Base-by-base conservation (phyloP, 2,113 vertebrate genomes). In the Eulacestoma nigropectus region DNA sequence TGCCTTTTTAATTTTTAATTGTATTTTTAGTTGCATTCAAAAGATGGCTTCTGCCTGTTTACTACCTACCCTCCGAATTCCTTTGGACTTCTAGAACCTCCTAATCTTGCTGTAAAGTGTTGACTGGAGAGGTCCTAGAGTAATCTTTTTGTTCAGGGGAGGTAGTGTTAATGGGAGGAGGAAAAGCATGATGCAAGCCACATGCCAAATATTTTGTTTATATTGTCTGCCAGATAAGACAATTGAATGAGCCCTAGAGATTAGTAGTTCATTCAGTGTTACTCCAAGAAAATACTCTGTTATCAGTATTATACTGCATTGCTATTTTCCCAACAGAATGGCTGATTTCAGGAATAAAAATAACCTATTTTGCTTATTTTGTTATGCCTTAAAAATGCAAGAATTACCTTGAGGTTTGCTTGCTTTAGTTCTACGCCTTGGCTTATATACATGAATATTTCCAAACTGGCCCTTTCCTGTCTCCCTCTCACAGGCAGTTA, bases 401-500 rank as follows among this genome's bases (percentile, higher is more conserved):
- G 26, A 56, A 83, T 46, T 67, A 55, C 33, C 32, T 26, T 46
- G 39, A 56, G 32, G 21, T 74, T 72, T 84, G 18, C 18, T 82
- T 85, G 17, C 32, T 91, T 57, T n/a, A 60, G 27, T 73, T 76
- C 32, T 10, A 26, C 17, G 25, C 20, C 27, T 68, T 76, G 33
- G 30, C 47, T 42, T 41, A 27, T 11, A 7, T 2, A 37, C 4
- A 2, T 41, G n/a, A 21, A 4, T 64, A 15, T 72, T 49, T 81
- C n/a, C 57, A 27, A 53, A 41, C 7, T 19, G 39, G 12, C 41
- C 50, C 1, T 86, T 74, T 84, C 13, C 18, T 76, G 10, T 76
- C 20, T 95, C 39, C 88, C 77, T 94, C 65, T 96, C 72, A 4
- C 96, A 99, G 99, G 99, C 99, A 70, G 99, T 99, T 87, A 99